phyloP scores from a whole-genome alignment of 2,888 invertebrate species.

The Leptinotarsa haldemani region DNA sequence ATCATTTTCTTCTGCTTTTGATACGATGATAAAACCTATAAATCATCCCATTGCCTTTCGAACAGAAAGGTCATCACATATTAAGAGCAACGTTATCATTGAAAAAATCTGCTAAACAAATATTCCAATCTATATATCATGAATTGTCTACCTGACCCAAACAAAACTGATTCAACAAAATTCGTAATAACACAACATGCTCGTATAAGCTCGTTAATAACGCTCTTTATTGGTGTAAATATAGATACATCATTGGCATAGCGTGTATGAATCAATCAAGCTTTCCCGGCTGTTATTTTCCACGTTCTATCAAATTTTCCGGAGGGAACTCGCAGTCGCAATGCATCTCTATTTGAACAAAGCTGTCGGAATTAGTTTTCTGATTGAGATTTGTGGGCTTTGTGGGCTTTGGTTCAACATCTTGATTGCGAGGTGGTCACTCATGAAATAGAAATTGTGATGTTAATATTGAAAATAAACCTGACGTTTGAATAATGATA shows the following conservation, averaged over 20 bases:
- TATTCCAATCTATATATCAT: constrained; percentile 1
- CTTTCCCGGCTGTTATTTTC: constrained; percentile 18
- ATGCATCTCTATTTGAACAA: constrained; percentile 12
- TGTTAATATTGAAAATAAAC: too few species aligned
- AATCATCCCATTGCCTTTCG: too few species aligned
- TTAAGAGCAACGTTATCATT: too few species aligned
- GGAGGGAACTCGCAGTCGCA: constrained; percentile 7
- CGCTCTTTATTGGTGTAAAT: constrained; percentile 32
- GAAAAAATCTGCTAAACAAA: neutral
- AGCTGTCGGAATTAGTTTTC: constrained; percentile 1
- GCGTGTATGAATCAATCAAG: constrained; percentile 31
- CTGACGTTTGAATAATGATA: too few species aligned
- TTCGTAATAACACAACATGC: constrained; percentile 18
- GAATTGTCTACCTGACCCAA: neutral
- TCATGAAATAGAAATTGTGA: too few species aligned
- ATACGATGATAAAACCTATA: too few species aligned
- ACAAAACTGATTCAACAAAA: constrained; percentile 19
- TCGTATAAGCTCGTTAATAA: constrained; percentile 24
- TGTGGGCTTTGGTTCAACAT: neutral
- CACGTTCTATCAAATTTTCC: constrained; percentile 16
- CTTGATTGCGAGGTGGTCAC: too few species aligned
- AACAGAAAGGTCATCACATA: too few species aligned
- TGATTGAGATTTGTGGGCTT: neutral
- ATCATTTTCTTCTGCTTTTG: too few species aligned
- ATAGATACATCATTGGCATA: constrained; percentile 25